These are phyloP conservation scores for Drosophila greeni DNA, from an alignment of 2,888 invertebrate genomes.

Conservation along the genomic window DNA sequence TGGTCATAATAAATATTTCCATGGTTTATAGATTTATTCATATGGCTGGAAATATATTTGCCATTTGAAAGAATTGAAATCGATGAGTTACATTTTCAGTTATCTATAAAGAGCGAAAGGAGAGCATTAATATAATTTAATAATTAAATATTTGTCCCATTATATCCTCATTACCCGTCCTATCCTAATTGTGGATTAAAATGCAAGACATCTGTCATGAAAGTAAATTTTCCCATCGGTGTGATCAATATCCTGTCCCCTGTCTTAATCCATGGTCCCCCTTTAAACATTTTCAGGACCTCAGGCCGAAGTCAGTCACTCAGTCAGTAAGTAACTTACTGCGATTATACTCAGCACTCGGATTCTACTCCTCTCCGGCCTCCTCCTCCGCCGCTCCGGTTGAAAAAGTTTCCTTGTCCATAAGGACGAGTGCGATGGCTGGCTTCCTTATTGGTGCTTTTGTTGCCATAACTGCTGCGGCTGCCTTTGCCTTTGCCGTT, in stretches of 20 bases:
- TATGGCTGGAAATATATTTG: too few species aligned
- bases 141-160: background rate
- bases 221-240: background rate
- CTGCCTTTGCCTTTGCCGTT: constrained; percentile 50
- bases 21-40: too few species aligned
- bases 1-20: too few species aligned
- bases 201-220: background rate
- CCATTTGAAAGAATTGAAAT: too few species aligned
- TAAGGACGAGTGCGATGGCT: constrained; percentile 30
- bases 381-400: constrained; percentile 3
- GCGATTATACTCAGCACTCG: constrained; percentile 34
- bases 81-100: too few species aligned
- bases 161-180: fast-evolving
- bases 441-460: constrained; percentile 40
- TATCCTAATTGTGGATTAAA: background rate
- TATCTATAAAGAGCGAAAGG: too few species aligned
- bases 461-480: constrained; percentile 42
- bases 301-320: constrained; percentile 27
- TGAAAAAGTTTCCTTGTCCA: constrained; percentile 29
- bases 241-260: constrained; percentile 29
- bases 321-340: constrained; percentile 36
- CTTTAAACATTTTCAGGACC: constrained; percentile 32
- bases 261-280: background rate
- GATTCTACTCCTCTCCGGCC: constrained; percentile 12
- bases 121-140: too few species aligned